A percentile compares a stretch with the other conserved stretches of the same genome.
Conservation (phyloP, 1,140 invertebrate species). For the Drosophila ananassae region DNA sequence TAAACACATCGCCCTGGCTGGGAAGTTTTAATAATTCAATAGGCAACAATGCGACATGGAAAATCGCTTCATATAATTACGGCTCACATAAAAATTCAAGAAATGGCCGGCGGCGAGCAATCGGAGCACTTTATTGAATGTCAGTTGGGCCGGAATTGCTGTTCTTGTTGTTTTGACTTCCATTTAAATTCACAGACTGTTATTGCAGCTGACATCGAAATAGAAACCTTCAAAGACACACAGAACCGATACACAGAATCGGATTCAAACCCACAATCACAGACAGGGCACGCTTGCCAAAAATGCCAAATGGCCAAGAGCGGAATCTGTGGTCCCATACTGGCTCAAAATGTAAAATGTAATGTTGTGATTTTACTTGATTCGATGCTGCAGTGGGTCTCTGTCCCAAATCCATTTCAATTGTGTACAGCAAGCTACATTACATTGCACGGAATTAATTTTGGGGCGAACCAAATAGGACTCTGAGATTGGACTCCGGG, state of each 20-base stretch:
- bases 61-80: slow-evolving; percentile 66
- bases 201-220: slow-evolving; percentile 64
- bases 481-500: not conserved
- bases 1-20: slow-evolving; percentile 32
- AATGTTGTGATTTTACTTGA: slow-evolving; percentile 39
- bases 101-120: slow-evolving; percentile 17
- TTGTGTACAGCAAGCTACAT: slow-evolving; percentile 33
- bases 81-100: slow-evolving; percentile 47
- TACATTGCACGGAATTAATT: slow-evolving; percentile 43
- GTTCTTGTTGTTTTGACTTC: slow-evolving; percentile 39
- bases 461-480: slow-evolving; percentile 4
- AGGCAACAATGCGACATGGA: slow-evolving; percentile 47
- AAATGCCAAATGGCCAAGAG: slow-evolving; percentile 19
- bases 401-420: slow-evolving; percentile 41
- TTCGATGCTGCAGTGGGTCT: slow-evolving; percentile 25
- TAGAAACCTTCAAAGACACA: not conserved
- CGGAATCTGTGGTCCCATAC: not conserved
- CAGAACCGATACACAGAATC: not conserved
- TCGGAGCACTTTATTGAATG: slow-evolving; percentile 24
- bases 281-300: slow-evolving; percentile 2
- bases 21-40: slow-evolving; percentile 59
- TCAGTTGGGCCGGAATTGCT: slow-evolving; percentile 12
- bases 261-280: not conserved
- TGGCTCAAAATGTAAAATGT: slow-evolving; percentile 34
- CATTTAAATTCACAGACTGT: slow-evolving; percentile 66